Base-by-base conservation (phyloP, 2,888 invertebrate species). In the Drepana falcataria region DNA sequence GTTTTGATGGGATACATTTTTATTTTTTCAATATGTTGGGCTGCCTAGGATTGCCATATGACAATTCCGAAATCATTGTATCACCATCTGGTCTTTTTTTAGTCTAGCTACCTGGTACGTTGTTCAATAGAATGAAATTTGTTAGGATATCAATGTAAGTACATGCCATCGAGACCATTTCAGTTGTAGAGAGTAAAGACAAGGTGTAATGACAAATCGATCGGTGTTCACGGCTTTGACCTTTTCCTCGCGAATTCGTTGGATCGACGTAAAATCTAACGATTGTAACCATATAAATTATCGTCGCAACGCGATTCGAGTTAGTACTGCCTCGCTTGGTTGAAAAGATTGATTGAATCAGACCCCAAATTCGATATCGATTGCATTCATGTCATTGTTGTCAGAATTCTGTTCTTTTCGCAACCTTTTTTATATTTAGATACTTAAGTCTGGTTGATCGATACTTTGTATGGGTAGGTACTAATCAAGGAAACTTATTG, bases 201-300 rank as follows among this genome's bases (percentile, higher is more conserved):
- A 47, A 35, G 4, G 37, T 49, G 48, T 49, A 55, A 63, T 60
- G 55, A 53, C 48, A 65, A 64, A 64, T 67, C 64, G 59, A 64
- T 66, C 61, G 35, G 48, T n/a, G n/a, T 44, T 54, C 57, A 54
- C 48, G 54, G 47, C 34, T 49, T 52, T 56, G 51, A 60, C 56
- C 56, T 60, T 57, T 53, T 34, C 4, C 47, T 59, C 52, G 51
- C 57, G 54, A 54, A 54, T 55, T 48, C 47, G 51, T 40, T 35
- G 41, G 7, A 51, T 21, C 34, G 7, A 7, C 6, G 40, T 51
- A 34, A 41, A 51, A 51, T 51, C 35, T 6, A 33, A 33, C 37
- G 6, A 33, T 48, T 34, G 33, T 33, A 34, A 3, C 33, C 21
- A 48, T 48, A 35, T 35, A 3, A 21, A 21, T 21, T 35, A 48